Conservation (phyloP, 2,888 invertebrate species). For the Spatulosminthurus flaviceps region DNA sequence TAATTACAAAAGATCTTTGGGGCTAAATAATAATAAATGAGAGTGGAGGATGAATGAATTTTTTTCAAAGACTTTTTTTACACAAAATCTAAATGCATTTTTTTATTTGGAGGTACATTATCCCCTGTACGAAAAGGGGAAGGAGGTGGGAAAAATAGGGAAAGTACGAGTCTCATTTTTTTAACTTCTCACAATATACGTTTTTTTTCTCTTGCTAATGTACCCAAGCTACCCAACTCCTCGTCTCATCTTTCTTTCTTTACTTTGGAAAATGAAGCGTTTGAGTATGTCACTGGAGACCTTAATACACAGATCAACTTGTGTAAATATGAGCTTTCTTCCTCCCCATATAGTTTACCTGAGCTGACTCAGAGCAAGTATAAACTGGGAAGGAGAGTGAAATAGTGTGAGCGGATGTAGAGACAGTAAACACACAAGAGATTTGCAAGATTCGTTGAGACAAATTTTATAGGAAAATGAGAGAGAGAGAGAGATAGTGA, state of each 20-base stretch:
- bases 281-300: background rate
- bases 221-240: background rate
- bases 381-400: background rate
- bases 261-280: slow-evolving; percentile 11
- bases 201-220: background rate
- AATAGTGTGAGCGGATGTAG: background rate
- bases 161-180: background rate
- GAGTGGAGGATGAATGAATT: too few species aligned
- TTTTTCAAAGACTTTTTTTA: too few species aligned
- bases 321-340: slow-evolving; percentile 1
- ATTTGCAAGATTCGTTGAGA: background rate
- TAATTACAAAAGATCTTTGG: too few species aligned
- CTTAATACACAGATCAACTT: slow-evolving; percentile 5
- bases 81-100: too few species aligned
- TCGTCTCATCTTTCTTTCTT: slow-evolving; percentile 9
- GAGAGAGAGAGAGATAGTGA: too few species aligned
- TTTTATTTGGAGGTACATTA: too few species aligned
- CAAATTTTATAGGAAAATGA: too few species aligned
- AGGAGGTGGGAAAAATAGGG: too few species aligned
- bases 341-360: background rate
- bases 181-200: background rate
- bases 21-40: too few species aligned
- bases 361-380: background rate
- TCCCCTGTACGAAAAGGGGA: too few species aligned
- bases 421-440: background rate